Percentiles rank a stretch among this genome's conserved stretches.
Evolutionary conservation across 2,113 vertebrate genomes (phyloP).

Genomic region (Actenoides hombroni): DNA sequence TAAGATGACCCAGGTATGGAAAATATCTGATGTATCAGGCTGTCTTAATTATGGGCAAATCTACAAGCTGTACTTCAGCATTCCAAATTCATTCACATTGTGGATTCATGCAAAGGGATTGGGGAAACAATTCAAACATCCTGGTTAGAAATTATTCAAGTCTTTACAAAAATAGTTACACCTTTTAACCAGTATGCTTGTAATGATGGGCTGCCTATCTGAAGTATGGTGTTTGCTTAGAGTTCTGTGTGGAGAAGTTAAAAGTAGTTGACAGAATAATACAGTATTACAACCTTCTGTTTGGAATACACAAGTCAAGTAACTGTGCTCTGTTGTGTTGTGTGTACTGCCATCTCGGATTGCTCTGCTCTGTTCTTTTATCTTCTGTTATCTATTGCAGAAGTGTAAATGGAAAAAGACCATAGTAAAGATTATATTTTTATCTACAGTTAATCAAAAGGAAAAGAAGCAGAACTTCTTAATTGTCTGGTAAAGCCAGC

Average conservation of each 20-base stretch:
- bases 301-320: background rate
- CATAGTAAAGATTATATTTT: background rate
- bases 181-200: background rate
- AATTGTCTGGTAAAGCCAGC: background rate
- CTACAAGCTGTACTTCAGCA: background rate
- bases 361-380: background rate
- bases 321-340: background rate
- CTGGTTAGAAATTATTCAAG: background rate
- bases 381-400: background rate
- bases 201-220: rapidly evolving
- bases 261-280: background rate
- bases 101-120: background rate
- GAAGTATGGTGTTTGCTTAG: background rate
- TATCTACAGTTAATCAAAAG: background rate
- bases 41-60: background rate
- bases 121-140: background rate
- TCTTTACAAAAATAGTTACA: background rate
- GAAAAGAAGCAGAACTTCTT: background rate
- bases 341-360: background rate
- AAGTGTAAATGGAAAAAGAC: background rate
- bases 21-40: background rate
- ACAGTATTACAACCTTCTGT: background rate
- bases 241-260: background rate
- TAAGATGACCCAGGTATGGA: background rate
- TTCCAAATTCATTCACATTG: background rate